Conservation (phyloP, 2,888 invertebrate species). For the Emmelina monodactyla region DNA sequence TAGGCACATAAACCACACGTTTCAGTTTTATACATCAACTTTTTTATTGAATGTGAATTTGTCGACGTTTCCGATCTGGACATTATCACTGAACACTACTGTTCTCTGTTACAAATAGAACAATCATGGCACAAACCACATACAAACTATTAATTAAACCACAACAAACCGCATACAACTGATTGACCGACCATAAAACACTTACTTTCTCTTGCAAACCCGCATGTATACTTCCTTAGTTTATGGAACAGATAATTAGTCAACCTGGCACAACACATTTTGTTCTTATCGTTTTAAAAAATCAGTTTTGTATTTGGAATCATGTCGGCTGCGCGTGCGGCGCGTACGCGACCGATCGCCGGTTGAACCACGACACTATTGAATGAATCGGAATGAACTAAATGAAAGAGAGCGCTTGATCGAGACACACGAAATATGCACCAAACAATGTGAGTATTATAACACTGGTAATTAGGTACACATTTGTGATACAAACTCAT, state of each 20-base stretch:
- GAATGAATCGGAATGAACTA: constrained; percentile 14
- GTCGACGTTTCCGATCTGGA: too few relatives aligned
- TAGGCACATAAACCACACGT: too few relatives aligned
- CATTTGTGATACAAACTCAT: too few relatives aligned
- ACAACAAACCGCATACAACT: constrained; percentile 4
- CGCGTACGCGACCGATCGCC: constrained; percentile 29
- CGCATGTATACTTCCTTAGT: constrained; percentile 60
- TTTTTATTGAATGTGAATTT: too few relatives aligned
- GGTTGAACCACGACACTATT: constrained; percentile 48
- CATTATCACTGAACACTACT: too few relatives aligned
- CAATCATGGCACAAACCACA: background rate
- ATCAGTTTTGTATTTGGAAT: background rate
- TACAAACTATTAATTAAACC: constrained; percentile 6
- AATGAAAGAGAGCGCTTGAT: background rate
- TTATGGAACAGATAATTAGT: constrained; percentile 54
- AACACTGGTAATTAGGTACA: too few relatives aligned
- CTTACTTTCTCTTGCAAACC: constrained; percentile 57
- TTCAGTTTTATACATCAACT: too few relatives aligned
- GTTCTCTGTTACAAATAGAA: too few relatives aligned
- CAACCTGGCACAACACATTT: constrained; percentile 55
- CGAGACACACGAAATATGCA: too few relatives aligned
- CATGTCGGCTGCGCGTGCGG: constrained; percentile 9
- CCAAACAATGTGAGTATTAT: too few relatives aligned
- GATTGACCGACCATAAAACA: constrained; percentile 14
- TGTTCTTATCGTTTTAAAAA: constrained; percentile 16